Evolutionary conservation across 2,888 invertebrate species (phyloP), one percentile per base, ranked within the genome.

Genomic region (Hofmannophila pseudospretella): DNA sequence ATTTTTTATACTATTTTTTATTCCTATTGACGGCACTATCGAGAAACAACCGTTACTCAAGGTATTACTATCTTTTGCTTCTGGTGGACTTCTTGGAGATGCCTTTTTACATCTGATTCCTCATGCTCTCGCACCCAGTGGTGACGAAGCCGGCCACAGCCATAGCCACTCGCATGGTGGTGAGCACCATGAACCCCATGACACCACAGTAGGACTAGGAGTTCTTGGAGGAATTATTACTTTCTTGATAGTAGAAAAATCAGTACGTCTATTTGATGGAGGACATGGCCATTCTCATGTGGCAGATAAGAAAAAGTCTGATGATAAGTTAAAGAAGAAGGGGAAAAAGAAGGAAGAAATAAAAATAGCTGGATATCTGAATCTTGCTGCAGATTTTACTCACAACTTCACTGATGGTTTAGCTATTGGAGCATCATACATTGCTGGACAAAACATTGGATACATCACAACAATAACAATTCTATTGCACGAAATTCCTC

Each of bases 331-430:
- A 23, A 81, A 79, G 45, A 78, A 74, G 57, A 69, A 69, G 39
- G 55, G 47, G 26, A 86, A 74, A 56, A 78, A 74, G 42, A 84
- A 88, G 45, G 60, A 82, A 38, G 81, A 84, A 36, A 88, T 84
- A 30, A 86, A 88, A 55, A 77, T 82, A 37, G 68, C 84, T 39
- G 98, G 98, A 1, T 99, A 98, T 72, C 88, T 99, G 45, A 99
- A 99, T 81, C 86, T 99, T 49, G 98, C 96, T 34, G 99, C 99
- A 22, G 99, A 99, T 77, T 98, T 98, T 74, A 93, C 97, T 8
- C 99, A 99, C 74, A 99, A 99, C 81, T 98, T 99, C 67, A 99
- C 99, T 7, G 99, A 99, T 89, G 99, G 99, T 12, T 86, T 99
- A 42, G 99, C 99, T 12, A 99, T 99, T 68, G 99, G 99, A 33